Evolutionary conservation across 2,797 vertebrate genomes (phyloP), one percentile per base, ranked within the genome.

Genomic region (Sebastiscus tertius): DNA sequence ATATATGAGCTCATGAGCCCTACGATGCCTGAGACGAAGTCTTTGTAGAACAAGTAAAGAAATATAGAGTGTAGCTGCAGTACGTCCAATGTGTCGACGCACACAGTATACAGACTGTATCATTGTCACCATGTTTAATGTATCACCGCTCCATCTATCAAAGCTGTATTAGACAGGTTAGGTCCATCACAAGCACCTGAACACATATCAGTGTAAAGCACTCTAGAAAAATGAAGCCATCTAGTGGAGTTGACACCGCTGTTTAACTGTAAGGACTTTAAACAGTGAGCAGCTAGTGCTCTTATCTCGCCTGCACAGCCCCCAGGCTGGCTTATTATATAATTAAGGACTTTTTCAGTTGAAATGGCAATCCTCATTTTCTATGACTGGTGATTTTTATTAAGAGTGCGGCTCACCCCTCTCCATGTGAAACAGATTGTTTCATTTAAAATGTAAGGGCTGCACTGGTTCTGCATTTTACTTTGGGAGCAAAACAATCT

Each of bases 331-430:
- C 89, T 93, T 94, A 91, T 95, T 92, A 94, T 86, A 92, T 92
- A 94, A 95, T 95, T 91, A 93, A 92, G 84, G 83, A 83, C 46
- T n/a, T 52, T 92, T 86, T 92, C 89, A 91, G 89, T 94, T 91
- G 88, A 93, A 94, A 94, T 89, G 85, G 93, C 92, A 94, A 93
- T 95, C 89, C 90, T 94, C 88, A 92, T 94, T 94, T 91, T 81
- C 81, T 90, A 79, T 88, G 91, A 94, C 91, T 92, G 92, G 81
- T 91, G 90, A 90, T 92, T 93, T 77, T 90, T 92, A 93, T 92
- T 93, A 49, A 88, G 69, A 66, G 90, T 87, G 84, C 72, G 63
- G 62, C 83, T 83, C 79, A 70, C 56, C 71, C 66, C 31, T 82
- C 83, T 87, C 64, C 69, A 78, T 75, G 73, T 75, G 46, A 87